A percentile compares a stretch with the other conserved stretches of the same genome.
These are phyloP conservation scores for Leptopilina syphax DNA, from an alignment of 2,888 invertebrate species.

Conservation along the genomic window DNA sequence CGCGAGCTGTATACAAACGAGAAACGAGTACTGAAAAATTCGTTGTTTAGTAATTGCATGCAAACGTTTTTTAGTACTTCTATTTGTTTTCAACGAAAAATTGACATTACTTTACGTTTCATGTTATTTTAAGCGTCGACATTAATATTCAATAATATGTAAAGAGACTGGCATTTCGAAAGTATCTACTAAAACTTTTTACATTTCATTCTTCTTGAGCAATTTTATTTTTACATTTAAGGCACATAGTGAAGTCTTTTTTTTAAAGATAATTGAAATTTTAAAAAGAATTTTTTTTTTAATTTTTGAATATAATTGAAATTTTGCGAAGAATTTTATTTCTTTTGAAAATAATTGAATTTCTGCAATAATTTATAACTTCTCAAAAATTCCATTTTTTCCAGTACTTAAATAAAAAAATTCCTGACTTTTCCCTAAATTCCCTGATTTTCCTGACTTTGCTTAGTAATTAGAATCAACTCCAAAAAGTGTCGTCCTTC, in stretches of 20 bases:
- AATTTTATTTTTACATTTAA: background rate
- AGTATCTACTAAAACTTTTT: background rate
- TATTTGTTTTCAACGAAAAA: background rate
- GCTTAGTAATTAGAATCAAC: no score
- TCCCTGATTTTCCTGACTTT: background rate
- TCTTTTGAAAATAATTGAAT: no score
- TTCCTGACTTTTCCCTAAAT: no score
- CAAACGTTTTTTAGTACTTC: conserved; percentile 7
- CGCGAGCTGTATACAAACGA: conserved; percentile 36
- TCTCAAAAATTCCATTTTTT: no score
- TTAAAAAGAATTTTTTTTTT: no score
- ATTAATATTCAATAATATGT: conserved; percentile 3
- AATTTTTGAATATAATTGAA: no score
- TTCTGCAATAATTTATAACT: no score
- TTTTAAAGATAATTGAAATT: no score
- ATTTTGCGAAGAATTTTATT: no score
- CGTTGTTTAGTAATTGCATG: conserved; percentile 36
- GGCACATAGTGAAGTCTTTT: background rate
- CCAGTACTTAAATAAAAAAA: no score
- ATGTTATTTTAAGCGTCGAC: background rate
- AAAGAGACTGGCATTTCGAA: background rate
- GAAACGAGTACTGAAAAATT: conserved; percentile 29
- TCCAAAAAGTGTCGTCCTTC: no score
- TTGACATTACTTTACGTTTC: background rate
- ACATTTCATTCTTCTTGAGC: background rate